A percentile compares a stretch with the other conserved stretches of the same genome.
Evolutionary conservation across 2,113 vertebrate species (phyloP).

Genomic region (Diadophis punctatus): DNA sequence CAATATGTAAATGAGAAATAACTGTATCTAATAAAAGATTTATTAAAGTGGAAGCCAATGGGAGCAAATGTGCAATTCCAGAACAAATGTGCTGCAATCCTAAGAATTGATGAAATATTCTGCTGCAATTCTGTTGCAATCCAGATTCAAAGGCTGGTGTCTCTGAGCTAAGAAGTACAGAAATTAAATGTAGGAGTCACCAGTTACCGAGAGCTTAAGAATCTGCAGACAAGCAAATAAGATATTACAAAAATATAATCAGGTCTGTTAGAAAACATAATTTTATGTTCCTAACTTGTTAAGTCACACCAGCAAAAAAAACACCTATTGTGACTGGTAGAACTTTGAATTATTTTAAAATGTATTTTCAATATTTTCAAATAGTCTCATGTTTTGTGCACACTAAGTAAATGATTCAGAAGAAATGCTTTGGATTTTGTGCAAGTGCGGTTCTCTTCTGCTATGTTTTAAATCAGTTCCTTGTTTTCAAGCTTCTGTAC

Average conservation of each 20-base stretch:
- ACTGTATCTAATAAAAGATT: neutral
- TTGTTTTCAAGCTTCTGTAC: neutral
- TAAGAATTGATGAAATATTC: too few species aligned
- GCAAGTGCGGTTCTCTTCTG: neutral
- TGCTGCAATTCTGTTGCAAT: too few species aligned
- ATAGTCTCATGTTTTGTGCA: neutral
- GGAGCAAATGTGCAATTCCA: neutral
- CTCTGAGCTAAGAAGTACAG: neutral
- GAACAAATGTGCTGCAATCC: neutral
- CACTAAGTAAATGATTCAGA: neutral
- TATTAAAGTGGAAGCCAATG: neutral
- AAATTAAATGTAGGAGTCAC: neutral
- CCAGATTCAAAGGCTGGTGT: neutral
- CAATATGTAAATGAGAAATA: neutral
- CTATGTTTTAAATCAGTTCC: neutral
- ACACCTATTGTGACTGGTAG: neutral
- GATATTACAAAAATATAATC: neutral
- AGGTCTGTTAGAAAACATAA: neutral
- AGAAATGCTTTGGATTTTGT: neutral
- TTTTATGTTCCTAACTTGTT: neutral
- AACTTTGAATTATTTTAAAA: neutral
- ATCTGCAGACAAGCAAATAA: neutral
- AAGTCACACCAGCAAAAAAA: neutral
- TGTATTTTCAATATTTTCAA: neutral
- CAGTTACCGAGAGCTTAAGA: neutral